A percentile compares a stretch with the other conserved stretches of the same genome.
Evolutionary conservation across 2,888 invertebrate species (phyloP).

Genomic region (Chrysolina americana): DNA sequence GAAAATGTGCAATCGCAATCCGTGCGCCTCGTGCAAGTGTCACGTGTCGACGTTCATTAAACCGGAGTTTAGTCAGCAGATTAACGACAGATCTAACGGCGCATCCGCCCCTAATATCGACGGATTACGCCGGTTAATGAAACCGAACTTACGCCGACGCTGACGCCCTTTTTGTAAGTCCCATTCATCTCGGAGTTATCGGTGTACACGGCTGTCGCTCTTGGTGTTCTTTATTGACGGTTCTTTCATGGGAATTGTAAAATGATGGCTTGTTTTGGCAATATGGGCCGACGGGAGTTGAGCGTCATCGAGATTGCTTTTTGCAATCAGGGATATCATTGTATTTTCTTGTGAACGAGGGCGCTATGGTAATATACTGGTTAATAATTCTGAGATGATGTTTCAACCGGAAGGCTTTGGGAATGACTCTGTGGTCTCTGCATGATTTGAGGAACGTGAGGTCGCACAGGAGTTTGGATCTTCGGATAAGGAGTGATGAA

Average conservation of each 20-base stretch:
- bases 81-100: constrained; percentile 59
- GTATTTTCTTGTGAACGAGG: not conserved
- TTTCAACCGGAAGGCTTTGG: too few relatives aligned
- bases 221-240: constrained; percentile 35
- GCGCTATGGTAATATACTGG: not conserved
- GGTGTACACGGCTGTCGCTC: constrained; percentile 48
- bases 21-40: constrained; percentile 50
- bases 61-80: constrained; percentile 60
- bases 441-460: too few relatives aligned
- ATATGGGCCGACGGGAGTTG: constrained; percentile 34
- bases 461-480: too few relatives aligned
- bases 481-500: too few relatives aligned
- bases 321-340: constrained; percentile 13
- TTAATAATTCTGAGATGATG: too few relatives aligned
- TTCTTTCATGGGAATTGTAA: constrained; percentile 29
- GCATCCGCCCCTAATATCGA: constrained; percentile 63
- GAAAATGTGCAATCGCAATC: constrained; percentile 53
- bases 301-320: constrained; percentile 27
- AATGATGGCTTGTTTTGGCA: constrained; percentile 43
- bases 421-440: too few relatives aligned
- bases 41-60: constrained; percentile 65
- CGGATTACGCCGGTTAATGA: constrained; percentile 64
- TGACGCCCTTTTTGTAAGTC: constrained; percentile 44
- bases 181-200: constrained; percentile 48
- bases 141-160: constrained; percentile 59